Evolutionary conservation across 1,140 invertebrate genomes (phyloP).

Genomic region (Brachionus sp.): DNA sequence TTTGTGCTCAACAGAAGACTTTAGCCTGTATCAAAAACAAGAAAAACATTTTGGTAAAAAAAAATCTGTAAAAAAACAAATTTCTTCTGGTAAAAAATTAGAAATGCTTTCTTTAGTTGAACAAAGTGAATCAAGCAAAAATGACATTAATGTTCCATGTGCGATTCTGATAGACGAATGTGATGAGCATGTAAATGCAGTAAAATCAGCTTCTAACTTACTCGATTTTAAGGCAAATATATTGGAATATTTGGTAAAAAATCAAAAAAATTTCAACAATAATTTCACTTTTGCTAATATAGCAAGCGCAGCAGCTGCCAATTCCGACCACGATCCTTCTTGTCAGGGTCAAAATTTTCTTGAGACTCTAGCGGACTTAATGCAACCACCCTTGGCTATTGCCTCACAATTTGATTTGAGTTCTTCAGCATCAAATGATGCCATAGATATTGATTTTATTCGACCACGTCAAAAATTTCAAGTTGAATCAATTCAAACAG

Average conservation of each 20-base stretch:
- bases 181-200: neutral
- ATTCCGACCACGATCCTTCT: neutral
- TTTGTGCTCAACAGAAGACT: neutral
- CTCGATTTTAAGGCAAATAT: neutral
- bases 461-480: neutral
- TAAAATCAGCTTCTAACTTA: neutral
- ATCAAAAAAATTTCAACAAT: slow-evolving; percentile 15
- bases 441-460: neutral
- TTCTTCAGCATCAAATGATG: slow-evolving; percentile 1
- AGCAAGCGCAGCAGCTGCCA: neutral
- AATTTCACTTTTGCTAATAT: neutral
- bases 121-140: neutral
- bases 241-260: slow-evolving; percentile 7
- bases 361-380: neutral
- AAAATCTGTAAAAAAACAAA: neutral
- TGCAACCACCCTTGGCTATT: neutral
- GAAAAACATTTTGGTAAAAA: neutral
- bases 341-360: neutral
- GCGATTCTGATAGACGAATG: neutral
- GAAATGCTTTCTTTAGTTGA: slow-evolving; percentile 11
- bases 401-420: slow-evolving; percentile 20
- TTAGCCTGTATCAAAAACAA: neutral
- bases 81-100: neutral
- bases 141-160: neutral
- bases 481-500: neutral